A percentile compares a stretch with the other conserved stretches of the same genome.
These are phyloP conservation scores for Tamias sibiricus DNA, from an alignment of 2,113 vertebrate species.

Conservation along the genomic window DNA sequence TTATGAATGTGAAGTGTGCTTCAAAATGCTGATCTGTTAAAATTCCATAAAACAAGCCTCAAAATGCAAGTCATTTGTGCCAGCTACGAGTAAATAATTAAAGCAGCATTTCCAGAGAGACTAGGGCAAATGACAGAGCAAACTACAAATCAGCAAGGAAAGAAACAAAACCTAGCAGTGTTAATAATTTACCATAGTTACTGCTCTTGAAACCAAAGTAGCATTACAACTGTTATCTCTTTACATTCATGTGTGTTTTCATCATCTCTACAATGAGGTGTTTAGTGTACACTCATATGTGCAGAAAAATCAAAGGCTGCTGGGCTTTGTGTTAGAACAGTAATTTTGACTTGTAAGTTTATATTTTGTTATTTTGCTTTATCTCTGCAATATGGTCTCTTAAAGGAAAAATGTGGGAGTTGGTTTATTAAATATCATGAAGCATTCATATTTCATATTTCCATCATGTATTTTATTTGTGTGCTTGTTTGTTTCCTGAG, in stretches of 20 bases:
- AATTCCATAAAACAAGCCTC: slow-evolving; percentile 70
- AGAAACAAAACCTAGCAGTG: background rate
- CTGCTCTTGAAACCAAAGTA: slow-evolving; percentile 56
- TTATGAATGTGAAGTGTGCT: slow-evolving; percentile 49
- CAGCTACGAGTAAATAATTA: slow-evolving; percentile 61
- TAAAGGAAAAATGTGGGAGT: background rate
- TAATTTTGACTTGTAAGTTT: slow-evolving; percentile 2
- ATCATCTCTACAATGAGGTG: background rate
- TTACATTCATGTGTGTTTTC: background rate
- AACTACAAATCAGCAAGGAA: slow-evolving; percentile 59
- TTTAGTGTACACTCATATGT: background rate
- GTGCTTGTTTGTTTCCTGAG: slow-evolving; percentile 39
- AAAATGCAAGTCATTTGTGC: slow-evolving; percentile 48
- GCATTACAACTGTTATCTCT: background rate
- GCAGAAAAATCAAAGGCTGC: slow-evolving; percentile 37
- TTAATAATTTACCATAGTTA: slow-evolving; percentile 64
- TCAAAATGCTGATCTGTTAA: slow-evolving; percentile 66
- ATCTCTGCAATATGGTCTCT: slow-evolving; percentile 33
- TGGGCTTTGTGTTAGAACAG: background rate
- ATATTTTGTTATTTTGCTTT: slow-evolving; percentile 50
- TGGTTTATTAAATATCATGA: slow-evolving; percentile 18
- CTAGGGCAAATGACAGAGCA: slow-evolving; percentile 80
- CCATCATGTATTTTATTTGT: slow-evolving; percentile 25
- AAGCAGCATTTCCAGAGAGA: slow-evolving; percentile 38
- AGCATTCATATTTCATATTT: slow-evolving; percentile 28